Conservation (phyloP, 2,797 vertebrate species). For the Melanotaenia maccullochi region DNA sequence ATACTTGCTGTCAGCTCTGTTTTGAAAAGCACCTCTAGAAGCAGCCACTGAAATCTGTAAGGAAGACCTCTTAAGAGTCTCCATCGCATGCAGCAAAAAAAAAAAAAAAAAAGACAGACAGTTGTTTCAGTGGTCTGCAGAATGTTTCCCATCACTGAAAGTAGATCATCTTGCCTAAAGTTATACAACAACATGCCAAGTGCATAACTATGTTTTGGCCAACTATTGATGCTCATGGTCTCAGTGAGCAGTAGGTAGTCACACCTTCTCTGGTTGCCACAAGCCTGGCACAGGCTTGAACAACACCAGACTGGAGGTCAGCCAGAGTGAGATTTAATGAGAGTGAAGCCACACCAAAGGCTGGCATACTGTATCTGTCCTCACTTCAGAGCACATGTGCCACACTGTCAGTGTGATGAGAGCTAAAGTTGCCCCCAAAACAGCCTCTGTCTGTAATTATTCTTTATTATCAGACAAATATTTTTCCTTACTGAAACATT, state of each 20-base stretch:
- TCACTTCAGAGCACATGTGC: slow-evolving; percentile 64
- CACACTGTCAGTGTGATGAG: slow-evolving; percentile 56
- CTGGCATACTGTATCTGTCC: slow-evolving; percentile 52
- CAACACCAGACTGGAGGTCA: slow-evolving; percentile 71
- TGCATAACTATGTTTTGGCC: slow-evolving; percentile 55
- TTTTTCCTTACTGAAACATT: slow-evolving; percentile 48
- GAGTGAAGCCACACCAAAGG: slow-evolving; percentile 68
- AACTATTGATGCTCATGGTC: slow-evolving; percentile 35
- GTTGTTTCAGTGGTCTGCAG: slow-evolving; percentile 1
- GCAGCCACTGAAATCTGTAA: slow-evolving; percentile 33
- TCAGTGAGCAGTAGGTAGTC: slow-evolving; percentile 57
- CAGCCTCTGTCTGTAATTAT: slow-evolving; percentile 71
- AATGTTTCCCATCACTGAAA: slow-evolving; percentile 10
- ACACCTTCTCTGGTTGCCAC: slow-evolving; percentile 62
- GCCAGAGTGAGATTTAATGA: slow-evolving; percentile 73
- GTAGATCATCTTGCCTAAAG: slow-evolving; percentile 5
- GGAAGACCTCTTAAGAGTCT: slow-evolving; percentile 38
- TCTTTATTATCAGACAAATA: slow-evolving; percentile 65
- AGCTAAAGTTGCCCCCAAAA: slow-evolving; percentile 58
- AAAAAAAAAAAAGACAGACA: background rate
- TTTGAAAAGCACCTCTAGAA: slow-evolving; percentile 51
- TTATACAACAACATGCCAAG: slow-evolving; percentile 42
- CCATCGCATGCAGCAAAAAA: slow-evolving; percentile 24
- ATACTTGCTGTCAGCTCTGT: slow-evolving; percentile 47
- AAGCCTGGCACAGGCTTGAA: slow-evolving; percentile 61